Evolutionary conservation across 2,113 vertebrate species (phyloP).

Genomic region (Madoqua kirkii): DNA sequence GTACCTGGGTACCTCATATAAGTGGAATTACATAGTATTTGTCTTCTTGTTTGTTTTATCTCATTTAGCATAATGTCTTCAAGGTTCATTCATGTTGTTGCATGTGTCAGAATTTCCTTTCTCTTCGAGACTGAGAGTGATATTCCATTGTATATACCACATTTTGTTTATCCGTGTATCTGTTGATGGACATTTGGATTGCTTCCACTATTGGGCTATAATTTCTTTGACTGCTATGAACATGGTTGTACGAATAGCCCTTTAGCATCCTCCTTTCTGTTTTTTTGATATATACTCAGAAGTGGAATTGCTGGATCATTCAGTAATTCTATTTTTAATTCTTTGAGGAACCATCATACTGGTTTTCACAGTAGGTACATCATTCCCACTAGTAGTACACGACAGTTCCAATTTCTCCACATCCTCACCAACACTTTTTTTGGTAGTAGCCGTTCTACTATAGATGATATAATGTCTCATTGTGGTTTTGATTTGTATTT

Average conservation of each 20-base stretch:
- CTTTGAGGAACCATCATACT: not conserved
- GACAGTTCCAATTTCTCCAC: not conserved
- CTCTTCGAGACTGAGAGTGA: not conserved
- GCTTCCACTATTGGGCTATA: not conserved
- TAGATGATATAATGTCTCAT: not conserved
- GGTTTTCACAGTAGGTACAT: not conserved
- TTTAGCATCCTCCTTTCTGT: not conserved
- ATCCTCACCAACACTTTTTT: not conserved
- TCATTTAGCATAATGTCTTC: not conserved
- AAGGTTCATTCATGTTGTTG: not conserved
- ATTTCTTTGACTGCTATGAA: not conserved
- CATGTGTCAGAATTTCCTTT: not conserved
- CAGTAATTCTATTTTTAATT: not conserved
- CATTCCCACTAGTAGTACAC: not conserved
- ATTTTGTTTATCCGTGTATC: not conserved
- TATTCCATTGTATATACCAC: not conserved
- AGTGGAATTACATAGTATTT: not conserved
- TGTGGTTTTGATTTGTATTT: conserved; percentile 17
- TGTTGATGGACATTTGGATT: not conserved
- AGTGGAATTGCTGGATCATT: not conserved
- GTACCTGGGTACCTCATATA: not conserved
- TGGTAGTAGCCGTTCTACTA: not conserved
- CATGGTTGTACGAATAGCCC: not conserved
- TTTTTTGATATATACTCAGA: not conserved
- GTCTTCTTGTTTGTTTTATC: not conserved